Evolutionary conservation across 2,888 invertebrate genomes (phyloP), one percentile per base, ranked within the genome.

Genomic region (Lithophane socia): DNA sequence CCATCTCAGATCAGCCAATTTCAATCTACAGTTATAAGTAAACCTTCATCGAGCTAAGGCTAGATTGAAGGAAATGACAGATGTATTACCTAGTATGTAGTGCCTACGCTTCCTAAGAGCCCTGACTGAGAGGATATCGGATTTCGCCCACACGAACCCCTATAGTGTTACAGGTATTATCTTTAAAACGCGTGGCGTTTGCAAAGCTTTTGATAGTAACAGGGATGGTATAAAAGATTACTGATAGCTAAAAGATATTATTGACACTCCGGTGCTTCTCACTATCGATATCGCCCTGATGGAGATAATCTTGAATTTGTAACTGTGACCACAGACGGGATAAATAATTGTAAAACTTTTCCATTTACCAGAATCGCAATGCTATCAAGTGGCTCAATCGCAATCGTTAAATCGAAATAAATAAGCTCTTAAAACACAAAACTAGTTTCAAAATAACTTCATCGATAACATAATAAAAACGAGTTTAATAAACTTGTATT

Each of bases 391-490:
- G 54, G 52, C 56, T 37, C 37, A 60, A 80, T 68, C 65, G 82
- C 65, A 67, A 71, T 69, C 49, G 47, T 73, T 72, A 72, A 80
- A 63, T n/a, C n/a, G 79, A 75, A 82, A 74, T 67, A 67, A 73
- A 73, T 69, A 67, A 47, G 44, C 69, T 71, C 54, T 58, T 74
- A 72, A 75, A 77, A 63, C 54, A 29, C 24, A 56, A 61, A 85
- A 85, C 75, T 68, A 75, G 79, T 87, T 86, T 75, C 49, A 66
- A 69, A 83, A 86, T 76, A 75, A 74, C 64, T 75, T 82, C 24
- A 77, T 75, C 74, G 52, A 72, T 78, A 79, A 74, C 49, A 61
- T 75, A 65, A 76, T 68, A 73, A 75, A 73, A 75, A n/a, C 70
- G 61, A 24, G 67, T 77, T 79, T 71, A 63, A 64, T 60, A 68